Percentiles rank a stretch among this genome's conserved stretches.
phyloP scores from a whole-genome alignment of 2,888 invertebrate species.

The Vesta saturnalis region DNA sequence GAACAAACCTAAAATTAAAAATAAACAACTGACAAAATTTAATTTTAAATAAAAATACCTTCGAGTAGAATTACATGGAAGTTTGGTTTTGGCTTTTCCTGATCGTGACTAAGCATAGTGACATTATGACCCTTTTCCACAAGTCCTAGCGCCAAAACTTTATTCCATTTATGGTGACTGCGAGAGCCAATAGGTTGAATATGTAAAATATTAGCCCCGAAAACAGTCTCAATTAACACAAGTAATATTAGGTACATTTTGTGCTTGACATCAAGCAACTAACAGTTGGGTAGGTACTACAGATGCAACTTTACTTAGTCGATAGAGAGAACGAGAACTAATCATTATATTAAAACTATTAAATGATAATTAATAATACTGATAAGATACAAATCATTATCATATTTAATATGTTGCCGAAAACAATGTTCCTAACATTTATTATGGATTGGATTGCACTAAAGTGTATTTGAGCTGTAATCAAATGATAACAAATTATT shows the following conservation, averaged over 20 bases:
- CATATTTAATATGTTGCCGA: no score
- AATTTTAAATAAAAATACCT: conserved; percentile 5
- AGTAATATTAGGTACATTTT: background rate
- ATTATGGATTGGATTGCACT: no score
- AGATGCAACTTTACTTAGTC: no score
- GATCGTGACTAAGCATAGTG: conserved; percentile 32
- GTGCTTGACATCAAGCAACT: no score
- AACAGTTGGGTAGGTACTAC: no score
- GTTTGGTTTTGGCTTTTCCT: conserved; percentile 24
- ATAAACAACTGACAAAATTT: background rate
- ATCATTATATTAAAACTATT: no score
- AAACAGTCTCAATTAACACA: background rate
- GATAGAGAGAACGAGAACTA: no score
- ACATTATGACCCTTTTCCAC: conserved; percentile 34
- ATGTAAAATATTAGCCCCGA: conserved; percentile 36
- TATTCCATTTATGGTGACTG: conserved; percentile 40
- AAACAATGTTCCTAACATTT: no score
- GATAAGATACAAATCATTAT: no score
- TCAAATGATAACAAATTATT: no score
- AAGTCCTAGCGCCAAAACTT: conserved; percentile 28
- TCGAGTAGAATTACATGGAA: conserved; percentile 18
- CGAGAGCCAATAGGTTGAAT: conserved; percentile 29
- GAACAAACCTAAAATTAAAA: background rate
- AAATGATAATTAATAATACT: no score
- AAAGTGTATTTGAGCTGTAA: no score